Base-by-base conservation (phyloP, 2,113 vertebrate genomes). In the Brachirus orientalis region DNA sequence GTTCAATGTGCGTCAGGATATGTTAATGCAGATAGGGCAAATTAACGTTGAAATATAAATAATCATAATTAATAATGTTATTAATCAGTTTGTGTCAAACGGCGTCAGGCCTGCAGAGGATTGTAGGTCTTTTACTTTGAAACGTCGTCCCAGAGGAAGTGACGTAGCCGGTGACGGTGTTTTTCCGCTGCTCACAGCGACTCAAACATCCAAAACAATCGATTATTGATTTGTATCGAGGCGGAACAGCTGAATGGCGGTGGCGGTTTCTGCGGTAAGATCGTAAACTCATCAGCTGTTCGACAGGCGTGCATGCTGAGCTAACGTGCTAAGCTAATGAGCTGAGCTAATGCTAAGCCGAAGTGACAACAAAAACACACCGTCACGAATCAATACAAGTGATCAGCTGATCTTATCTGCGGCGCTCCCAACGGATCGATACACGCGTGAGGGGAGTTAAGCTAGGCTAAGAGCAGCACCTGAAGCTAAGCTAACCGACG, bases 251-350 rank as follows among this genome's bases (percentile, higher is more conserved):
- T 72, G 72, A 5, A 73, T 86, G 84, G 85, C 74, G 80, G 84
- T 71, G 64, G 73, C 82, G 8, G 84, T 82, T 18, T 80, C 79
- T 64, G 77, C 72, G 77, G 86, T 83, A 80, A 19, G 75, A 28
- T 28, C 28, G 28, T 80, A 33, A 1, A 10, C 10, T 17, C 20
- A 11, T 3, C 16, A n/a, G 5, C 18, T 14, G 4, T 50, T 13
- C 6, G n/a, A n/a, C n/a, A n/a, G n/a, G n/a, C n/a, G n/a, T n/a
- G 22, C 0, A 10, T 11, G 28, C 38, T 12, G 11, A 12, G 12
- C n/a, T 16, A 19, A 6, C 3, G 40, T 18, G 45, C 8, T 16
- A 19, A 6, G n/a, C n/a, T 9, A 8, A 28, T 28, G 28, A 4
- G 50, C 22, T 33, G 14, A 53, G 2, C 22, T 4, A 10, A 53